Percentiles rank a stretch among this genome's conserved stretches.
Conservation (phyloP, 2,888 invertebrate species). For the Drosophila koepferae region DNA sequence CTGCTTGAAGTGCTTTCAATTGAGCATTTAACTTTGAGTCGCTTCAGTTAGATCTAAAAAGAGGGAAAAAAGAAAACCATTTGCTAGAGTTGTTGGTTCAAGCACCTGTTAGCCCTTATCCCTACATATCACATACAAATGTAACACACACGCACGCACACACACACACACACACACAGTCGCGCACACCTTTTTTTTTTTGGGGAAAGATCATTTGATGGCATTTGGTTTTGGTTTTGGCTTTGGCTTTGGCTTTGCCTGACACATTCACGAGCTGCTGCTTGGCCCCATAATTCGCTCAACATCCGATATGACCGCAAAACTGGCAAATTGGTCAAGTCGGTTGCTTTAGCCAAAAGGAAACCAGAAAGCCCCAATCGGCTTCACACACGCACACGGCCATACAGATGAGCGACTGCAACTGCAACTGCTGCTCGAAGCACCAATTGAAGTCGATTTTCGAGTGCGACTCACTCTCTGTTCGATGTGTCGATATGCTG, state of each 20-base stretch:
- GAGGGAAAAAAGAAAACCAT: background rate
- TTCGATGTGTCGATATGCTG: slow-evolving; percentile 47
- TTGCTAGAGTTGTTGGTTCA: background rate
- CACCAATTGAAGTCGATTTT: slow-evolving; percentile 19
- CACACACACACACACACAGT: background rate
- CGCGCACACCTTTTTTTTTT: background rate
- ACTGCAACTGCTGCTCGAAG: slow-evolving; percentile 25
- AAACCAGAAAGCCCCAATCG: slow-evolving; percentile 41
- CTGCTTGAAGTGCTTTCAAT: slow-evolving; percentile 7
- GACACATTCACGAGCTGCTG: slow-evolving; percentile 13
- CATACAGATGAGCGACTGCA: background rate
- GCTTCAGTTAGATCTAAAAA: slow-evolving; percentile 2
- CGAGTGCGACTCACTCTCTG: slow-evolving; percentile 16
- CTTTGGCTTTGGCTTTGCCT: slow-evolving; percentile 8
- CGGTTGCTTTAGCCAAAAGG: slow-evolving; percentile 38
- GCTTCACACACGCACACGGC: slow-evolving; percentile 14
- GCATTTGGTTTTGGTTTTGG: slow-evolving; percentile 18
- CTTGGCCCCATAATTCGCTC: slow-evolving; percentile 58
- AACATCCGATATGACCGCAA: slow-evolving; percentile 68
- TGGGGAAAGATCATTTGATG: slow-evolving; percentile 32
- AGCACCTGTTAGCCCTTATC: slow-evolving; percentile 5
- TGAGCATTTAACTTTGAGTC: slow-evolving; percentile 2
- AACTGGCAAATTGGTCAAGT: slow-evolving; percentile 74
- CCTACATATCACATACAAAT: slow-evolving; percentile 18
- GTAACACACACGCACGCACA: background rate